Evolutionary conservation across 2,888 invertebrate genomes (phyloP).

Genomic region (Cinara cedri): DNA sequence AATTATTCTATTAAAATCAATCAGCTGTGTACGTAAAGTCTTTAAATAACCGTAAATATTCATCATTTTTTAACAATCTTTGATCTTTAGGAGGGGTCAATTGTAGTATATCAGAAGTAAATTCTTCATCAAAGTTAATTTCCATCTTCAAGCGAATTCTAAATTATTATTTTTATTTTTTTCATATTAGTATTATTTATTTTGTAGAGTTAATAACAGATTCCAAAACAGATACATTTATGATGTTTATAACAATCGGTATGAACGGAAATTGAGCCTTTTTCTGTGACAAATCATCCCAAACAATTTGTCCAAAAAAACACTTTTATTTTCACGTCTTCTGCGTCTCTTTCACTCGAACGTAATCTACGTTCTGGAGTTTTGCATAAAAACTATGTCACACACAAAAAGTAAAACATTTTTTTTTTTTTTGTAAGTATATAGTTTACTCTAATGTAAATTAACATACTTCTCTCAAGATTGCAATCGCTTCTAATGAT

Average conservation of each 20-base stretch:
- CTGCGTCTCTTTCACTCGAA: slow-evolving; percentile 96
- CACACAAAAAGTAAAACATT: slow-evolving; percentile 14
- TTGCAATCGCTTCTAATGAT: slow-evolving; percentile 96
- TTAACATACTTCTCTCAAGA: slow-evolving; percentile 90
- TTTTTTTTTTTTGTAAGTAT: too few species aligned
- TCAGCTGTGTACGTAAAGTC: slow-evolving; percentile 98
- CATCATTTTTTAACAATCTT: slow-evolving; percentile 80
- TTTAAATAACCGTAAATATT: slow-evolving; percentile 88
- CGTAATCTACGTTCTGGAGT: slow-evolving; percentile 97
- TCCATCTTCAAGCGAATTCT: slow-evolving; percentile 93
- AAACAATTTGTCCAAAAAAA: slow-evolving; percentile 95
- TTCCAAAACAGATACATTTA: neutral
- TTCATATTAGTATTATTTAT: neutral
- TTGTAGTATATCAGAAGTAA: slow-evolving; percentile 94
- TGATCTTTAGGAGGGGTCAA: slow-evolving; percentile 97
- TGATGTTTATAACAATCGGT: slow-evolving; percentile 87
- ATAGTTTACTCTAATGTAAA: slow-evolving; percentile 12
- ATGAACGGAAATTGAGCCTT: slow-evolving; percentile 97
- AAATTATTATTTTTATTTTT: neutral
- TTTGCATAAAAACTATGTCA: slow-evolving; percentile 85
- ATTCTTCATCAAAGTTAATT: slow-evolving; percentile 99
- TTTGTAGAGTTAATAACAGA: neutral
- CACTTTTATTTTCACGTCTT: slow-evolving; percentile 99
- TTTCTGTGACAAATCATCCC: slow-evolving; percentile 93
- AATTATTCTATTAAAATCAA: slow-evolving; percentile 76